These are phyloP conservation scores for Thaleichthys pacificus DNA, from an alignment of 2,797 vertebrate genomes.

Conservation along the genomic window DNA sequence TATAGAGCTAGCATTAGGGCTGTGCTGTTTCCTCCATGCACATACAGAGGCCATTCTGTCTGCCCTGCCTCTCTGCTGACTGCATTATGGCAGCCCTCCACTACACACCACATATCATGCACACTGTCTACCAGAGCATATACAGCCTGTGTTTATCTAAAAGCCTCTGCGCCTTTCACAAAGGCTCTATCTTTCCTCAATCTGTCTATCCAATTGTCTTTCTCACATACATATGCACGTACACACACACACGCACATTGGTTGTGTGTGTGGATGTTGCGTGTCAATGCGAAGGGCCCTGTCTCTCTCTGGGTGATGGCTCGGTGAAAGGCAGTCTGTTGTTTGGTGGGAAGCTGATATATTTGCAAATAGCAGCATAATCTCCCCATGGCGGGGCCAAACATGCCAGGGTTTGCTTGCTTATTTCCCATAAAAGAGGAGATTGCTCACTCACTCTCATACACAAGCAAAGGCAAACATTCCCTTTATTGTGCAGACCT, in stretches of 20 bases:
- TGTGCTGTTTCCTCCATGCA: slow-evolving; percentile 11
- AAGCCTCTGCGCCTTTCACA: not conserved
- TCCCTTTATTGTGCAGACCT: slow-evolving; percentile 66
- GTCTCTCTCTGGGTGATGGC: slow-evolving; percentile 38
- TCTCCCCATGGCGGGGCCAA: slow-evolving; percentile 50
- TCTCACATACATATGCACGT: not conserved
- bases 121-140: not conserved
- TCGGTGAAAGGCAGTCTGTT: slow-evolving; percentile 35
- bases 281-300: slow-evolving; percentile 30
- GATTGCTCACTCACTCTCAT: slow-evolving; percentile 52
- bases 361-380: slow-evolving; percentile 64
- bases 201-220: not conserved
- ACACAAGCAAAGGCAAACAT: slow-evolving; percentile 73
- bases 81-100: slow-evolving; percentile 2
- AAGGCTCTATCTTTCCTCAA: not conserved
- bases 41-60: slow-evolving; percentile 26
- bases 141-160: not conserved
- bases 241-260: slow-evolving; percentile 19
- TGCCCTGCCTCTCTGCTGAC: not conserved
- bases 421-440: slow-evolving; percentile 68
- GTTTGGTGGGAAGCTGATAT: slow-evolving; percentile 55
- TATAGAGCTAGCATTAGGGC: slow-evolving; percentile 7
- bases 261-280: slow-evolving; percentile 24
- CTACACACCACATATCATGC: not conserved
- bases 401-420: slow-evolving; percentile 67